Base-by-base conservation (phyloP, 2,113 vertebrate species). In the Charina bottae region DNA sequence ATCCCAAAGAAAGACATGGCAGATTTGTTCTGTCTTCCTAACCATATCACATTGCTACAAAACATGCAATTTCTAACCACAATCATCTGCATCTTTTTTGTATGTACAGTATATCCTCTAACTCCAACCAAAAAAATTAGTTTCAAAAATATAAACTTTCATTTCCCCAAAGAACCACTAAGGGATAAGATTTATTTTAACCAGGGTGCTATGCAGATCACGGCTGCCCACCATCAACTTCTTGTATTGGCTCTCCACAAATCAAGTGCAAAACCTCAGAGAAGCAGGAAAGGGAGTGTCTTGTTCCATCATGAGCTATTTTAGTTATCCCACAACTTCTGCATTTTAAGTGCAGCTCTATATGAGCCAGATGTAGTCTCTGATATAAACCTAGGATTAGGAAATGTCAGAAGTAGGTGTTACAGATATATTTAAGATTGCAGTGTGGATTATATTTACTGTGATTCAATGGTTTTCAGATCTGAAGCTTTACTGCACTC, bases 401-500 rank as follows among this genome's bases (percentile, higher is more conserved):
- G 37, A 88, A 24, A 21, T n/a, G 37, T 92, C 92, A 90, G 64
- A n/a, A 4, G 24, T 5, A n/a, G 93, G 24, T 11, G 54, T 23
- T 42, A 64, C 54, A 93, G 91, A 86, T 49, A 84, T 37, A 83
- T 54, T 85, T n/a, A 90, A 85, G 54, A 88, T 55, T 4, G 11
- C 28, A 53, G 28, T 8, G 3, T 60, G 88, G 58, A 93, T 84
- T 58, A 83, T 10, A 53, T n/a, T 83, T 21, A 89, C 0, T 60
- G n/a, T 15, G 89, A 94, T 89, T 91, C 55, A 84, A 85, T 0
- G 0, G 28, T 78, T 94, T 94, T 93, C 84, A 92, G 64, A 53
- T 94, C 58, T 90, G 12, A 89, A 94, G 55, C 91, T 92, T 91
- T 92, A 59, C 33, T 92, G 90, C 46, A 13, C 55, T 89, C 46